Evolutionary conservation across 2,888 invertebrate species (phyloP).

Genomic region (Caenorhabditis sp.): DNA sequence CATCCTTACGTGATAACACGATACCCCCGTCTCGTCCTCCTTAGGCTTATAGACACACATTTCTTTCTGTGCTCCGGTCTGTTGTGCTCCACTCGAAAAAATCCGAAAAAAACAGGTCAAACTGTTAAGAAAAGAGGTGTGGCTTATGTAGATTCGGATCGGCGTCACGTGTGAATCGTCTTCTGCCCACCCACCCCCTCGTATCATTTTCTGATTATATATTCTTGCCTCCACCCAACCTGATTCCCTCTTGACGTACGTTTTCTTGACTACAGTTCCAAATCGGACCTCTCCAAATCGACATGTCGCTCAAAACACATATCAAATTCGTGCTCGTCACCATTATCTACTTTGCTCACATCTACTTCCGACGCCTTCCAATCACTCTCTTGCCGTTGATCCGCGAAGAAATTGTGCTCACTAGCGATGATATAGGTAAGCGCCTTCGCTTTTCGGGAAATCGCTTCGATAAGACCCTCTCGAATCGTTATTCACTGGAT

Average conservation of each 20-base stretch:
- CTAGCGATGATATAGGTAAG: constrained; percentile 56
- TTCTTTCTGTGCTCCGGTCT: too few species aligned
- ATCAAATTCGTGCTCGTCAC: constrained; percentile 49
- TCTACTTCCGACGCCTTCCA: constrained; percentile 56
- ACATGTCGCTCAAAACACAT: constrained; percentile 45
- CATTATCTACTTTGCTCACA: constrained; percentile 57
- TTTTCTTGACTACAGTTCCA: constrained; percentile 38
- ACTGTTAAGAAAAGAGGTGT: constrained; percentile 20
- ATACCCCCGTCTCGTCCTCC: neutral
- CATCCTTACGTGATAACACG: neutral
- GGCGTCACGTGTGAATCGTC: constrained; percentile 7
- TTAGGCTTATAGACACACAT: too few species aligned
- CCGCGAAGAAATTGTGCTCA: constrained; percentile 49
- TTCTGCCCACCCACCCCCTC: constrained; percentile 8
- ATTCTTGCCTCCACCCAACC: constrained; percentile 28
- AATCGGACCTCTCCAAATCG: constrained; percentile 33
- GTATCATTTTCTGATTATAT: constrained; percentile 38
- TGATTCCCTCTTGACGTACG: constrained; percentile 4
- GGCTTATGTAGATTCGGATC: constrained; percentile 27
- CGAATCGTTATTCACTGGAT: too few species aligned
- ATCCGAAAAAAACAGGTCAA: constrained; percentile 6
- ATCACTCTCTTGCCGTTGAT: constrained; percentile 50
- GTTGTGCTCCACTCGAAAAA: too few species aligned
- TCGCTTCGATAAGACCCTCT: too few species aligned
- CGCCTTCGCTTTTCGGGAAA: neutral